These are phyloP conservation scores for Myrmecobius fasciatus DNA, from an alignment of 2,113 vertebrate genomes.

Conservation along the genomic window DNA sequence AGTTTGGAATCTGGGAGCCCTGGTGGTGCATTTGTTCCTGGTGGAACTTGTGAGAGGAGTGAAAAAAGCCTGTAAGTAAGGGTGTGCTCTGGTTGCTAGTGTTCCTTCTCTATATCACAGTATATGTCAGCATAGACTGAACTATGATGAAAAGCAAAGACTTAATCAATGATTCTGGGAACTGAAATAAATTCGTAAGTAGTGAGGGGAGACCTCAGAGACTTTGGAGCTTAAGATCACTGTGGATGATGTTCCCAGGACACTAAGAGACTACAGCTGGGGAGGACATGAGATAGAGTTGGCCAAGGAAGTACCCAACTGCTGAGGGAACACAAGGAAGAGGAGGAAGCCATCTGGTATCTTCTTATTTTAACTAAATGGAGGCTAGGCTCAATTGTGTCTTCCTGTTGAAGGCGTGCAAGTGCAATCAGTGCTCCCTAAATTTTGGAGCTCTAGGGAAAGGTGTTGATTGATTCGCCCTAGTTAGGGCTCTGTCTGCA, in stretches of 20 bases:
- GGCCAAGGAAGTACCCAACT: not conserved
- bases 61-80: not conserved
- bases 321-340: not conserved
- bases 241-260: not conserved
- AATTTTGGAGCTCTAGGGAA: not conserved
- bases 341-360: not conserved
- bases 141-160: not conserved
- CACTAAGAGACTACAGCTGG: not conserved
- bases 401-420: not conserved
- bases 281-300: not conserved
- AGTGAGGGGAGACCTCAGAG: not conserved
- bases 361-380: slow-evolving; percentile 1
- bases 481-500: not conserved
- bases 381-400: not conserved
- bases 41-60: not conserved
- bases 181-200: not conserved
- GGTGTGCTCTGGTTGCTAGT: not conserved
- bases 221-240: not conserved
- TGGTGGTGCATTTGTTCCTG: not conserved
- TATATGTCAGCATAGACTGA: not conserved
- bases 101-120: not conserved
- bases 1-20: not conserved
- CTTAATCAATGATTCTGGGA: not conserved
- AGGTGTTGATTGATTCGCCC: not conserved
- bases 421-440: not conserved